phyloP scores from a whole-genome alignment of 2,797 vertebrate species.

The Enteromius trimaculatus region DNA sequence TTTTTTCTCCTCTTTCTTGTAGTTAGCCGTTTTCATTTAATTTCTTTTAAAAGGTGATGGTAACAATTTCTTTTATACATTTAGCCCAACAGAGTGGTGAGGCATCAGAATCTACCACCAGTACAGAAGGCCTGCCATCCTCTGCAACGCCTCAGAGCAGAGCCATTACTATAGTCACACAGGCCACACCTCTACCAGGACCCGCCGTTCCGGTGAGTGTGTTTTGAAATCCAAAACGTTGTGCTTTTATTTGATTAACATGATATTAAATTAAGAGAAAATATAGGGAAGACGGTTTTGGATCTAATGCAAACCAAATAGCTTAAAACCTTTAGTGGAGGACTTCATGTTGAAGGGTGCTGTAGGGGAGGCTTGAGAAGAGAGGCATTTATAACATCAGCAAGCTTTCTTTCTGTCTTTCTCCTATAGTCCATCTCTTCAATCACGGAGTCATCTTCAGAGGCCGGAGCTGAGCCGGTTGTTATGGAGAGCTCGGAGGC shows the following conservation, averaged over 20 bases:
- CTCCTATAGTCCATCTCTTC: constrained; percentile 83
- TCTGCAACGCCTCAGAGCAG: constrained; percentile 74
- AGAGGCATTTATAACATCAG: neutral
- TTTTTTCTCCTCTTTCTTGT: neutral
- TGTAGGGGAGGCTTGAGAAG: neutral
- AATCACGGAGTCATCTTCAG: constrained; percentile 76
- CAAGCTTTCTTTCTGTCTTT: constrained; percentile 16
- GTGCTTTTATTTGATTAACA: neutral
- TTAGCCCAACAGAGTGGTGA: constrained; percentile 78
- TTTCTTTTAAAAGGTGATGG: neutral
- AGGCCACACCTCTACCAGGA: constrained; percentile 85
- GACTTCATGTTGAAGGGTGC: neutral
- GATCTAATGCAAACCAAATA: neutral
- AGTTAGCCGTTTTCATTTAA: neutral
- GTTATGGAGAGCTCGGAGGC: constrained; percentile 71
- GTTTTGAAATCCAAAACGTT: neutral
- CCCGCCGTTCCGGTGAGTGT: constrained; percentile 87
- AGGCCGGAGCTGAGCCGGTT: constrained; percentile 43
- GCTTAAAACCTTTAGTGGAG: neutral
- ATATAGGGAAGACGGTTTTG: neutral
- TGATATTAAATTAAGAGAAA: neutral
- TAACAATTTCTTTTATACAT: constrained; percentile 40
- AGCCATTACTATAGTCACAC: constrained; percentile 90
- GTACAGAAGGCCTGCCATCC: constrained; percentile 69
- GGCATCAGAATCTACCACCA: constrained; percentile 71